Evolutionary conservation across 2,888 invertebrate species (phyloP).

Genomic region (Busseola fusca): DNA sequence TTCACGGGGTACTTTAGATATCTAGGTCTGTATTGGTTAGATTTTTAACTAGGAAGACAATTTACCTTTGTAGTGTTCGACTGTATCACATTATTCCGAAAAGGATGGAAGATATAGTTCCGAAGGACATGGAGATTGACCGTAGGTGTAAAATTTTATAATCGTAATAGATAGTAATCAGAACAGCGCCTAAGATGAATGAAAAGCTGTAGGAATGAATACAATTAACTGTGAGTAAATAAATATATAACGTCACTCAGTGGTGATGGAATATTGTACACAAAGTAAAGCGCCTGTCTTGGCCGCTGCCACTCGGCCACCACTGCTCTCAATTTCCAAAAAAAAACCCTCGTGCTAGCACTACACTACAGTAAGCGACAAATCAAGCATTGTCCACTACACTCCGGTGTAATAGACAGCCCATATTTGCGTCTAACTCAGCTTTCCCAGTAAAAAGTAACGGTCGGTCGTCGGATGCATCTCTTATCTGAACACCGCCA

Average conservation of each 20-base stretch:
- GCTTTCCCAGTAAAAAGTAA: constrained; percentile 64
- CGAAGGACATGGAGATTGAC: neutral
- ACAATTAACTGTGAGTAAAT: too few relatives aligned
- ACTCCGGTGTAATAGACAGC: constrained; percentile 28
- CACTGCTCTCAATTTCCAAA: too few relatives aligned
- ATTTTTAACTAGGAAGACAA: neutral
- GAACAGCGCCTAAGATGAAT: too few relatives aligned
- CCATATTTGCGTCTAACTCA: constrained; percentile 55
- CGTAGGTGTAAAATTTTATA: constrained; percentile 5
- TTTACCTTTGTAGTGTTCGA: neutral
- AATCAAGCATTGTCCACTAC: neutral
- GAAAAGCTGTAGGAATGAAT: too few relatives aligned
- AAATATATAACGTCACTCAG: too few relatives aligned
- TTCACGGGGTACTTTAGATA: neutral
- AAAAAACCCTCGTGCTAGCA: neutral
- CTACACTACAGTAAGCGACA: neutral
- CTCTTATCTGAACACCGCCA: constrained; percentile 56
- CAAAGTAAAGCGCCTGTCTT: too few relatives aligned
- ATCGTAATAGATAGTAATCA: too few relatives aligned
- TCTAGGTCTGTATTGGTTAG: neutral
- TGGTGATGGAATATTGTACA: too few relatives aligned
- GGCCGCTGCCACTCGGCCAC: too few relatives aligned
- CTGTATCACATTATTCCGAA: neutral
- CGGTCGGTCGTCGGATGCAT: constrained; percentile 48
- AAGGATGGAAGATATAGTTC: neutral